These are phyloP conservation scores for Tinamus major DNA, from an alignment of 2,797 vertebrate genomes.

Conservation along the genomic window DNA sequence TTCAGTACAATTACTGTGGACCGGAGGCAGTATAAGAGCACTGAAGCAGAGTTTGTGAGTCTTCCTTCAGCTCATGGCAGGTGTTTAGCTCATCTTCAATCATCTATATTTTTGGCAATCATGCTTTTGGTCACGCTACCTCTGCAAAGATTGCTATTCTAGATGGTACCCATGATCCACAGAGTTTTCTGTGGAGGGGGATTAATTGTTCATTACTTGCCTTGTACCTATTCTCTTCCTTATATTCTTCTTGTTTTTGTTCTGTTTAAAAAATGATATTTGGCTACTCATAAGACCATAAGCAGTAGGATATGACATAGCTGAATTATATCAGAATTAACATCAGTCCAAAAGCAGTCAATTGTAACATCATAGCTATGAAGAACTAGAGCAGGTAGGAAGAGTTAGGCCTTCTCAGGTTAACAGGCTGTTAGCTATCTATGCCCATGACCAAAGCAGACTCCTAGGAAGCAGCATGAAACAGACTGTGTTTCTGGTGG, in stretches of 20 bases:
- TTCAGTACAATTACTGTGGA: conserved; percentile 36
- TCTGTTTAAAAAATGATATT: conserved; percentile 62
- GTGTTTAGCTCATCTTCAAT: conserved; percentile 69
- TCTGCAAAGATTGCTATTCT: conserved; percentile 48
- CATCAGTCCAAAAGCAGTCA: not conserved
- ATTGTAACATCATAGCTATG: not conserved
- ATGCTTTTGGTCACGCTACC: conserved; percentile 66
- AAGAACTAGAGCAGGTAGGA: not conserved
- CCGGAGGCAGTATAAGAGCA: conserved; percentile 32
- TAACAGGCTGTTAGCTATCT: not conserved
- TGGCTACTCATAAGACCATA: conserved; percentile 44
- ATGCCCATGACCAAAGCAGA: conserved; percentile 18
- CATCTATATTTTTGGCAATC: conserved; percentile 47
- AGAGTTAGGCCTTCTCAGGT: not conserved
- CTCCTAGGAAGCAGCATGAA: not conserved
- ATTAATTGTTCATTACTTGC: conserved; percentile 51
- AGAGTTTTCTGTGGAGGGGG: conserved; percentile 59
- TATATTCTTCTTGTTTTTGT: conserved; percentile 45
- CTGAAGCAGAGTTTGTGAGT: conserved; percentile 44
- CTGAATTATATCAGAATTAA: conserved; percentile 36
- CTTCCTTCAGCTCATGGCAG: conserved; percentile 50
- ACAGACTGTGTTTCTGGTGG: not conserved
- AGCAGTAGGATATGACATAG: conserved; percentile 35
- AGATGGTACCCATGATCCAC: not conserved
- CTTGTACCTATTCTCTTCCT: not conserved